Base-by-base conservation (phyloP, 1,140 invertebrate genomes). In the Notospermus geniculatus region DNA sequence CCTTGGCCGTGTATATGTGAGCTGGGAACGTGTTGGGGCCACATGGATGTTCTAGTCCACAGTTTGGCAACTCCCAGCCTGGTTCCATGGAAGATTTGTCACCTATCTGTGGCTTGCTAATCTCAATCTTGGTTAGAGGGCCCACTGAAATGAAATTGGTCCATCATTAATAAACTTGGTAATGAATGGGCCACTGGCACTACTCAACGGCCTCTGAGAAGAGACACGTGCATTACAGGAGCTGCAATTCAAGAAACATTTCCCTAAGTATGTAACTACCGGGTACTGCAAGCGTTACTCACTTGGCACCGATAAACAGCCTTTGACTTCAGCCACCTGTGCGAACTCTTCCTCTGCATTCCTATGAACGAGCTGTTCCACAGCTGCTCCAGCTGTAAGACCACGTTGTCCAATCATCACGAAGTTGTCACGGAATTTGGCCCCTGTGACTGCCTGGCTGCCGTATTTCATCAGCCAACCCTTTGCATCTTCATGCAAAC, bases 351-450 rank as follows among this genome's bases (percentile, higher is more conserved):
- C 59, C n/a, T 64, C 54, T 19, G 64, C 64, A 22, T 68, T 59
- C 59, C 58, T 65, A 15, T 53, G 46, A n/a, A 46, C 53, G 13
- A 65, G 43, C 60, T 69, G 78, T 77, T 86, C 85, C 66, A 84
- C 82, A 17, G 84, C 82, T 29, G 83, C 80, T 62, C 84, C 85
- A 5, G 79, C 79, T 27, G 71, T 68, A 23, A 85, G 78, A 1
- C 84, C 83, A 70, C 80, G 82, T 59, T 85, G 84, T n/a, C 84
- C 83, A 54, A 86, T 78, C 73, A 86, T 80, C 60, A 84, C 82
- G 78, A 83, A 85, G 53, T 80, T 79, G 36, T 83, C 83, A 25
- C 85, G 71, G 64, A 83, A 85, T 29, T 76, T 77, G 17, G 86
- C 67, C 55, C 83, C 81, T 62, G 83, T 78, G 54, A 85, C 78